Evolutionary conservation across 2,113 vertebrate genomes (phyloP), one percentile per base, ranked within the genome.

Genomic region (Gavia stellata): DNA sequence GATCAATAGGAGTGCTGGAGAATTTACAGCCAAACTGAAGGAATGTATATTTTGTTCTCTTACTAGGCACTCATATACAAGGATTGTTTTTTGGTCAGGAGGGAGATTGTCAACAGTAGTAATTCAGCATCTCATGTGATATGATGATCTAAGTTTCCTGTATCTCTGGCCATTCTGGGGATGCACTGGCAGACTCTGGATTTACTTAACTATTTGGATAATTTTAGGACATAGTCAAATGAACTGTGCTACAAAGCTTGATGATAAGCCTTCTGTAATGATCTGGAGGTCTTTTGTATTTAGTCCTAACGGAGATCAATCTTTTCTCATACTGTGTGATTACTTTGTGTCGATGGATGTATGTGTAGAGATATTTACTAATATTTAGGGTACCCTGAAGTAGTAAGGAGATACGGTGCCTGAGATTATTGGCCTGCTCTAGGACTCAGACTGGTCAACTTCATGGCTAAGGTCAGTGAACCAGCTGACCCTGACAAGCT

Each of bases 31-130:
- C 84, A 80, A 82, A 65, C 84, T 86, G 36, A 81, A 96, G 67
- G 63, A 86, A 88, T 81, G 83, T 65, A 20, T 77, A 80, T 94
- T 96, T 92, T 34, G n/a, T 90, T 97, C 62, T 92, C 78, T 91
- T 86, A 75, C 73, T 82, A 79, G 68, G 34, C 59, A n/a, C 53
- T 90, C 38, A 21, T 62, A 28, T 58, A 33, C 17, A 59, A 67
- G 25, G 47, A 73, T 73, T 40, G 58, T 84, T 84, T 93, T 86
- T 25, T 11, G 47, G 38, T n/a, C n/a, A 81, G 36, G 33, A 44
- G 16, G 25, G 10, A 71, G 17, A 31, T 14, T 90, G 70, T 94
- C 74, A 94, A 52, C 42, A 90, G 68, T 9, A 47, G 58, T 66
- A 84, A 94, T 88, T 89, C 56, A 66, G 61, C 42, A 55, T 90